Evolutionary conservation across 2,113 vertebrate species (phyloP).

Genomic region (Emydura subglobosa): DNA sequence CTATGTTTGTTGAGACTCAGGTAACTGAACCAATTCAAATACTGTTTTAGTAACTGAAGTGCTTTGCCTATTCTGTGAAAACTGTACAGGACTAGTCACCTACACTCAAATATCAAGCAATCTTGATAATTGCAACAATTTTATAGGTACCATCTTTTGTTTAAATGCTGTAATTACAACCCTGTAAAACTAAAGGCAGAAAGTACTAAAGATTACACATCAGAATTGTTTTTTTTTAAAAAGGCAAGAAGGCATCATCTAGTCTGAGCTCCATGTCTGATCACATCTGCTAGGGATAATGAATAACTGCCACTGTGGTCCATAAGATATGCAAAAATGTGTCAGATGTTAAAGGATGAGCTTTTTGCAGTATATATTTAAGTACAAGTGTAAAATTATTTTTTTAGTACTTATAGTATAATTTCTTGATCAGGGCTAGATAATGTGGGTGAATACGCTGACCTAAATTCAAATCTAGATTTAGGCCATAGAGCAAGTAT

Average conservation of each 20-base stretch:
- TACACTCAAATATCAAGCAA: not conserved
- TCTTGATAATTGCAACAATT: fast-evolving
- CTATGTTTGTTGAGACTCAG: conserved; percentile 95
- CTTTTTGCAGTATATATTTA: not conserved
- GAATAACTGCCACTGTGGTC: not conserved
- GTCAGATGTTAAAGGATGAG: not conserved
- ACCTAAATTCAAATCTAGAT: not conserved
- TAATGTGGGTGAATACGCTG: not conserved
- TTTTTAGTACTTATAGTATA: not conserved
- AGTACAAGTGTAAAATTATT: not conserved
- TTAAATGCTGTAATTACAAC: not conserved
- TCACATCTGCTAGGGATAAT: not conserved
- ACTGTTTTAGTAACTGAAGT: fast-evolving
- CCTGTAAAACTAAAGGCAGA: not conserved
- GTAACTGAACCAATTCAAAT: conserved; percentile 62
- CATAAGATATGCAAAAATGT: not conserved
- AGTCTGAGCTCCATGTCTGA: not conserved
- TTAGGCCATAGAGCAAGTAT: not conserved
- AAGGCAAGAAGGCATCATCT: not conserved
- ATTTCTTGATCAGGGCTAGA: not conserved
- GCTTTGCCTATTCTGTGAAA: not conserved
- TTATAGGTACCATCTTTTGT: not conserved
- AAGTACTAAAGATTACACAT: not conserved
- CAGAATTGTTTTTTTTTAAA: not conserved
- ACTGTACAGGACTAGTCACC: not conserved